Evolutionary conservation across 2,113 vertebrate genomes (phyloP).

Genomic region (Leiothrix lutea): DNA sequence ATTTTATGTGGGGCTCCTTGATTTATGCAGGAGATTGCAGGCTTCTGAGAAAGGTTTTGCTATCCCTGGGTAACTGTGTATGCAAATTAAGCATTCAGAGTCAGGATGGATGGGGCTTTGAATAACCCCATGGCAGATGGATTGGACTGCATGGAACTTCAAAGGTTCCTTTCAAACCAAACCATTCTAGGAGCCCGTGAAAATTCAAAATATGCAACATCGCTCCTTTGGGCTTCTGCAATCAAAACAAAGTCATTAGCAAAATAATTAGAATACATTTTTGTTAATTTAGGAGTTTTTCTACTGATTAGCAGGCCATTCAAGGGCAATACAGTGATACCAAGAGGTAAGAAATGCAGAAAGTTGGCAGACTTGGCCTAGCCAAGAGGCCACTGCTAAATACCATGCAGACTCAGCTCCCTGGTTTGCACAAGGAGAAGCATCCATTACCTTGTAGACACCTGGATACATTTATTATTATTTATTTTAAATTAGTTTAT

Average conservation of each 20-base stretch:
- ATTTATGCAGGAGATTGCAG: not conserved
- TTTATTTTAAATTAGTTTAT: not conserved
- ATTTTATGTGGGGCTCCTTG: accelerated
- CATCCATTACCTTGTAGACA: not conserved
- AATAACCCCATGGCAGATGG: not conserved
- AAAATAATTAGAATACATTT: not conserved
- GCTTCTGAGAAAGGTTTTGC: not conserved
- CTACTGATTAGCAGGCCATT: not conserved
- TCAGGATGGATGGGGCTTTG: not conserved
- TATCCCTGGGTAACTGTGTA: not conserved
- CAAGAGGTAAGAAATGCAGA: not conserved
- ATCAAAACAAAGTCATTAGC: not conserved
- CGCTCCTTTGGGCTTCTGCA: not conserved
- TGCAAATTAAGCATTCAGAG: not conserved
- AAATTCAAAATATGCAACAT: not conserved
- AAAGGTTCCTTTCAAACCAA: not conserved
- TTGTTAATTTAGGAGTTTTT: not conserved
- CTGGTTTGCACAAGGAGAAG: not conserved
- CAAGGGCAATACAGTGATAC: not conserved
- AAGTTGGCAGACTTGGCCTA: not conserved
- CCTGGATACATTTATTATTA: too few species aligned
- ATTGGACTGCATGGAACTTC: not conserved
- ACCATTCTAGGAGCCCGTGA: not conserved
- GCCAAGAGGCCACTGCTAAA: not conserved
- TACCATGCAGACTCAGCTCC: not conserved